Evolutionary conservation across 2,888 invertebrate species (phyloP), one percentile per base, ranked within the genome.

Genomic region (Eupithecia centaureata): DNA sequence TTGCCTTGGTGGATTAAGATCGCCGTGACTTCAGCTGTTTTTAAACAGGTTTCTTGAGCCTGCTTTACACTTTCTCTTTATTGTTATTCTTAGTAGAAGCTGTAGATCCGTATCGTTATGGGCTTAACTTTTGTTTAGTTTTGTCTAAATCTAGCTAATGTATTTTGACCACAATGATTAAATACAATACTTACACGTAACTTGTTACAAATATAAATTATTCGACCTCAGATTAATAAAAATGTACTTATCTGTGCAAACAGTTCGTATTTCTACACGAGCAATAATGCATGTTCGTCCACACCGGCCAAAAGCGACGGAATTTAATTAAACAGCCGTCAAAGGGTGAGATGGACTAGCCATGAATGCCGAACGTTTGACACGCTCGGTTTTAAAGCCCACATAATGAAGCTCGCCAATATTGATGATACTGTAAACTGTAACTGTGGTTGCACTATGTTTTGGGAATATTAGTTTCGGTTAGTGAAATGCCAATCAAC

Each of bases 251-350:
- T 35, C 33, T 12, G 15, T 35, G 35, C 35, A n/a, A 35, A 5
- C 5, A 42, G 18, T 42, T 42, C 42, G 18, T 56, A 30, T 30
- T 18, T 10, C 18, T 22, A 13, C 30, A 56, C 25, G 27, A 15
- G n/a, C 10, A 57, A 30, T 56, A 52, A 27, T 25, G 51, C 52
- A 27, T 8, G 56, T 56, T 56, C 56, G 30, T 22, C 27, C 38
- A 18, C 18, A 8, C 61, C 33, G 15, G 22, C 42, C 35, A 35
- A 57, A 57, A 47, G 58, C 57, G 67, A 65, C 63, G 62, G 67
- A 76, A 77, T 79, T 82, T 82, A 82, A 83, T 84, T 83, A 82
- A 82, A 78, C 76, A 72, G 72, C 71, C 74, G 75, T 78, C 78
- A 79, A 77, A 77, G 75, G 66, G 71, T 63, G 71, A 63, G 68